These are phyloP conservation scores for Tachuris rubrigastra DNA, from an alignment of 2,113 vertebrate species.

Conservation along the genomic window DNA sequence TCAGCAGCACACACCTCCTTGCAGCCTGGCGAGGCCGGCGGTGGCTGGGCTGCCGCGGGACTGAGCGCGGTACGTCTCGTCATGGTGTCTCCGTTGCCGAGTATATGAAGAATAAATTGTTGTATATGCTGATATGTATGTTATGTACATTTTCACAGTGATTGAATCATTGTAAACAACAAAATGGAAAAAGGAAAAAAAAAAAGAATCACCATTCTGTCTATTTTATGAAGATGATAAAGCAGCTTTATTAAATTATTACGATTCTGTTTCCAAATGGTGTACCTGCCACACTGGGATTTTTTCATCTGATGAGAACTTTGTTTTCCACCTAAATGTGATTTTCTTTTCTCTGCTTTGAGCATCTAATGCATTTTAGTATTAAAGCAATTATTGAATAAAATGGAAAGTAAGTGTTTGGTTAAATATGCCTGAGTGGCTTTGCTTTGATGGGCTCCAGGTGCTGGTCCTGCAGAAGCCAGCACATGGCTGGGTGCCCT, in stretches of 20 bases:
- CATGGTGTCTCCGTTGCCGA: conserved; percentile 75
- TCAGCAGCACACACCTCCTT: conserved; percentile 45
- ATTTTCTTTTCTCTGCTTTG: conserved; percentile 77
- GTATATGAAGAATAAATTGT: conserved; percentile 76
- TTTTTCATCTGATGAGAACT: conserved; percentile 75
- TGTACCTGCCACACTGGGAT: conserved; percentile 71
- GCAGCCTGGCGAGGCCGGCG: not conserved
- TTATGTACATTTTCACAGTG: conserved; percentile 84
- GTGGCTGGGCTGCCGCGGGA: conserved; percentile 50
- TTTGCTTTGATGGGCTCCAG: conserved; percentile 20
- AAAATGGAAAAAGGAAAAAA: not conserved
- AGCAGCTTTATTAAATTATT: conserved; percentile 86
- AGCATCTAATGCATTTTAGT: conserved; percentile 82
- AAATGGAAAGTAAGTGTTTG: conserved; percentile 70
- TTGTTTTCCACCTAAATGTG: conserved; percentile 78
- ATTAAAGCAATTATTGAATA: conserved; percentile 83
- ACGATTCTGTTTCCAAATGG: conserved; percentile 77
- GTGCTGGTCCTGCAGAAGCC: not conserved
- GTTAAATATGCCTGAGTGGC: conserved; percentile 52
- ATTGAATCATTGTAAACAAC: conserved; percentile 80
- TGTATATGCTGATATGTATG: conserved; percentile 82
- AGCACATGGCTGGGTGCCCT: rapidly evolving
- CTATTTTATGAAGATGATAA: conserved; percentile 85
- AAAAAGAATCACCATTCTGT: conserved; percentile 74
- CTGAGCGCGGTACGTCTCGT: conserved; percentile 62